Evolutionary conservation across 2,888 invertebrate species (phyloP).

Genomic region (Sussaba pulchella): DNA sequence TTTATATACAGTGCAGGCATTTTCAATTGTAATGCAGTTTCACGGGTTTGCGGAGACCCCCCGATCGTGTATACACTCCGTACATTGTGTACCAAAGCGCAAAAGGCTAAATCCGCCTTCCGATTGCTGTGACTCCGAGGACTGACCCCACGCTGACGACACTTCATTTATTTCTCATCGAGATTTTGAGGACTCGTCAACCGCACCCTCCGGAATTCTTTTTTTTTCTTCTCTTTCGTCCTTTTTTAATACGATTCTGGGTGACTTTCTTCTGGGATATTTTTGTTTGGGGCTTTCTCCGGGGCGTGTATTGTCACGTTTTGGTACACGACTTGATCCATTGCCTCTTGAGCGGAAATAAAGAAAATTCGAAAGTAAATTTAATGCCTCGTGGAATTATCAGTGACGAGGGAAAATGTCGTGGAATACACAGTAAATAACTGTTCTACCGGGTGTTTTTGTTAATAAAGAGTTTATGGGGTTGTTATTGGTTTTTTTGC

Average conservation of each 20-base stretch:
- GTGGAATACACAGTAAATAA: too few relatives aligned
- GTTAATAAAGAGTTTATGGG: too few relatives aligned
- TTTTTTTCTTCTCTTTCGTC: too few relatives aligned
- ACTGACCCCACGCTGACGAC: constrained; percentile 20
- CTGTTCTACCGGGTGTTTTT: too few relatives aligned
- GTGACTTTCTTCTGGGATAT: background rate
- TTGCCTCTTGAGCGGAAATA: background rate
- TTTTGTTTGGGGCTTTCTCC: constrained; percentile 6
- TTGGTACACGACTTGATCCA: constrained; percentile 7
- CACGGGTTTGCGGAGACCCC: constrained; percentile 56
- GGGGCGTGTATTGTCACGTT: background rate
- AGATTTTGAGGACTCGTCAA: constrained; percentile 37
- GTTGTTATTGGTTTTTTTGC: too few relatives aligned
- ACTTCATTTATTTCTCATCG: constrained; percentile 56
- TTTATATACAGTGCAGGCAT: constrained; percentile 55
- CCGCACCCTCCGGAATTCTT: constrained; percentile 15
- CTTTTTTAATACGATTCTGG: background rate
- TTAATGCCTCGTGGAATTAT: too few relatives aligned
- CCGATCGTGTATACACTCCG: constrained; percentile 25
- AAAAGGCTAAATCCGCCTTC: constrained; percentile 52
- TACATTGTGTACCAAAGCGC: constrained; percentile 49
- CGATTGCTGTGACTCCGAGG: constrained; percentile 16
- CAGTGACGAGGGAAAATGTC: too few relatives aligned
- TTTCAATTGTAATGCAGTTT: constrained; percentile 65
- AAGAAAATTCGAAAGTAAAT: background rate